Percentiles rank a stretch among this genome's conserved stretches.
phyloP scores from a whole-genome alignment of 2,113 vertebrate species.

The Daphoenositta chrysoptera region DNA sequence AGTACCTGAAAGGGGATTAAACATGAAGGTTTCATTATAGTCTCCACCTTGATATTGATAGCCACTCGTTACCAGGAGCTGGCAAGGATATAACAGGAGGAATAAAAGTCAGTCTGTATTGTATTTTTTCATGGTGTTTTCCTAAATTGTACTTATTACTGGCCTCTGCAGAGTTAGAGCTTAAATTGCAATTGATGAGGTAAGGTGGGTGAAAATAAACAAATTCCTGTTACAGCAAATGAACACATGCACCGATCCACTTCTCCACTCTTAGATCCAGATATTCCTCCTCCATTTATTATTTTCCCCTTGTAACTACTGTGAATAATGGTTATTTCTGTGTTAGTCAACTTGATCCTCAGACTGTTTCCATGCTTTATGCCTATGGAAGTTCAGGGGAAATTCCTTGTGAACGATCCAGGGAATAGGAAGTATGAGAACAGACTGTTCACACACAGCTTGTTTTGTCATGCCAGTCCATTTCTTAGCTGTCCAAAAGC shows the following conservation, averaged over 20 bases:
- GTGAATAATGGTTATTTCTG: background rate
- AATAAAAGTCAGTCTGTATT: background rate
- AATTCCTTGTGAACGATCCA: background rate
- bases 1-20: background rate
- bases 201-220: background rate
- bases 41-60: background rate
- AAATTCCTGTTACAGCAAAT: background rate
- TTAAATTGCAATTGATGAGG: background rate
- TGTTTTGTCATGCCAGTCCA: background rate
- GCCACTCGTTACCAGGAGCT: background rate
- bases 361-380: background rate
- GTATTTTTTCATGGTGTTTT: background rate
- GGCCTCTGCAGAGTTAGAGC: background rate
- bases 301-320: background rate
- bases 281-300: background rate
- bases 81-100: background rate
- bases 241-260: background rate
- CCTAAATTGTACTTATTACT: background rate
- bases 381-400: background rate
- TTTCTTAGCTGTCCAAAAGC: background rate
- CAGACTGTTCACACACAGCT: background rate
- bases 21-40: background rate
- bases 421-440: background rate
- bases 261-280: background rate
- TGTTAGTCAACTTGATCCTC: background rate